phyloP scores from a whole-genome alignment of 1,140 invertebrate genomes.

The Eupristina koningsbergeri region DNA sequence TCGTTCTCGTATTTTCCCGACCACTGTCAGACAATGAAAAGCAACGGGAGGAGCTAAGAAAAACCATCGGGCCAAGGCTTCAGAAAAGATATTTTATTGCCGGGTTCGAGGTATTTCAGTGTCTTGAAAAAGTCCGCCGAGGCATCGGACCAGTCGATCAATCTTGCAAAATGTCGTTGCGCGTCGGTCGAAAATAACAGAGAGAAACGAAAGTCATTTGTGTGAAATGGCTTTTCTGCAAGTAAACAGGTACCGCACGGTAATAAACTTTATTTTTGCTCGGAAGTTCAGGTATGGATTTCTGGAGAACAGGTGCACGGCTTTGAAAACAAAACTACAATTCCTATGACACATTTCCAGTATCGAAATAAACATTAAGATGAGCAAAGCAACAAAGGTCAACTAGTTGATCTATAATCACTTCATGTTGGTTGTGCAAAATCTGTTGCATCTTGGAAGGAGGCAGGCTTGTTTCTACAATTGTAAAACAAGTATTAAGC shows the following conservation, averaged over 20 bases:
- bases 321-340: too few species aligned
- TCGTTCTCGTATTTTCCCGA: neutral
- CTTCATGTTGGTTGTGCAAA: too few species aligned
- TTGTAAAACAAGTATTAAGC: too few species aligned
- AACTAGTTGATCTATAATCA: too few species aligned
- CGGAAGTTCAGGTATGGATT: neutral
- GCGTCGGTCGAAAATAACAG: slow-evolving; percentile 1
- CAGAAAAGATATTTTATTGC: neutral
- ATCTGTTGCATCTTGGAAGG: too few species aligned
- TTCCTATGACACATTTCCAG: too few species aligned
- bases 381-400: too few species aligned
- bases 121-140: neutral
- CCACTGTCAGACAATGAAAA: slow-evolving; percentile 7
- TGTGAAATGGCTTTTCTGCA: neutral
- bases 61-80: neutral
- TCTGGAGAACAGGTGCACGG: neutral
- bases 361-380: too few species aligned
- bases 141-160: neutral
- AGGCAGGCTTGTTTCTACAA: too few species aligned
- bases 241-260: neutral
- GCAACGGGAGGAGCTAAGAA: too few species aligned
- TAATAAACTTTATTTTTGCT: neutral
- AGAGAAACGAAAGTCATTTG: neutral
- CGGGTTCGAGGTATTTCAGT: neutral
- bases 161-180: neutral